Conservation (phyloP, 2,888 invertebrate species). For the Drosophila atroscutellata region DNA sequence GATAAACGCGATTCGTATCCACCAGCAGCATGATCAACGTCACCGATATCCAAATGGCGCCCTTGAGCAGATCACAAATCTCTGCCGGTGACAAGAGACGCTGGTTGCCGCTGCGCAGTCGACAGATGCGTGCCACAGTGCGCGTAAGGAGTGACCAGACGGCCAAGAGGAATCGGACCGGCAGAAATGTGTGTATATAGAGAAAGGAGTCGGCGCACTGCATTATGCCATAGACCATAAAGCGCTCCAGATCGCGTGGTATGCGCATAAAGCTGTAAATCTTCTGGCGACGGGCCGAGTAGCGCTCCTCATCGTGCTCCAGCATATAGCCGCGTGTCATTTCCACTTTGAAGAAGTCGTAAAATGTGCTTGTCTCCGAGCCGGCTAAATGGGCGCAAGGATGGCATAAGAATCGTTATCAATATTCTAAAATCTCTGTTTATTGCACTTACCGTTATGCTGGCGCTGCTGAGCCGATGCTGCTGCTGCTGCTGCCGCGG, state of each 20-base stretch:
- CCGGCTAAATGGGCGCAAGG: constrained; percentile 14
- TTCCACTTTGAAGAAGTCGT: constrained; percentile 93
- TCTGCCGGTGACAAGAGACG: constrained; percentile 93
- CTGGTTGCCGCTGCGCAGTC: constrained; percentile 86
- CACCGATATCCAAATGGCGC: constrained; percentile 93
- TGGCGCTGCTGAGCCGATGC: constrained; percentile 39
- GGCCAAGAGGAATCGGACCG: constrained; percentile 95
- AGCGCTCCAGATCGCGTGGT: constrained; percentile 95
- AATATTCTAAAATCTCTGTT: not conserved
- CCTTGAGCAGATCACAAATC: constrained; percentile 98
- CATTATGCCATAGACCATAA: constrained; percentile 96
- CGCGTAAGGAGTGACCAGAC: constrained; percentile 92
- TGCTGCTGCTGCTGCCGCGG: constrained; percentile 10
- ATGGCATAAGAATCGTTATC: too few relatives aligned
- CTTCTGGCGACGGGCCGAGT: constrained; percentile 96
- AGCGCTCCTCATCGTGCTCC: constrained; percentile 97
- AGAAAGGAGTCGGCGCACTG: constrained; percentile 99
- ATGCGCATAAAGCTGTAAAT: constrained; percentile 99
- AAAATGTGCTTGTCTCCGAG: constrained; percentile 78
- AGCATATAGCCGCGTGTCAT: constrained; percentile 96
- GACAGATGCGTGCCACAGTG: constrained; percentile 90
- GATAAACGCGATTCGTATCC: constrained; percentile 99
- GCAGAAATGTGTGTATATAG: constrained; percentile 98
- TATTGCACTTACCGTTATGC: constrained; percentile 43
- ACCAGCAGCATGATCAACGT: constrained; percentile 94